Percentiles rank a stretch among this genome's conserved stretches.
Evolutionary conservation across 2,113 vertebrate genomes (phyloP).

Genomic region (Raja brachyura): DNA sequence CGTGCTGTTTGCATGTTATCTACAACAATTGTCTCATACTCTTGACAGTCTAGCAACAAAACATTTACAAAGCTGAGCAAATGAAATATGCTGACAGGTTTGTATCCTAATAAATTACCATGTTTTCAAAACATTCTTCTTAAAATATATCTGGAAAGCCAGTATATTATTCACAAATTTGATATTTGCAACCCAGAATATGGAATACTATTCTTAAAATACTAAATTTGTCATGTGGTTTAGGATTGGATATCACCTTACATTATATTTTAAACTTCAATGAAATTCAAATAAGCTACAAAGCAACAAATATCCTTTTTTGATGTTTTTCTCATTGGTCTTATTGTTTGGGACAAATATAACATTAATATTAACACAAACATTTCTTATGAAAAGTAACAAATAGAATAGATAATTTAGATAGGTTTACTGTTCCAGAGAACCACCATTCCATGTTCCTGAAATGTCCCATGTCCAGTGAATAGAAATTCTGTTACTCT

Average conservation of each 20-base stretch:
- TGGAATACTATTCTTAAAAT: not conserved
- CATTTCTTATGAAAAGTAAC: not conserved
- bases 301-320: not conserved
- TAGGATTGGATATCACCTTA: not conserved
- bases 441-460: not conserved
- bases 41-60: not conserved
- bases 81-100: constrained; percentile 6
- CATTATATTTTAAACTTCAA: not conserved
- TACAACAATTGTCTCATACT: not conserved
- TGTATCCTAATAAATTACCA: not conserved
- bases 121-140: not conserved
- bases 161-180: not conserved
- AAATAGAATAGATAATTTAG: not conserved
- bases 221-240: not conserved
- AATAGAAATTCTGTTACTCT: constrained; percentile 46
- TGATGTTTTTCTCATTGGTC: not conserved
- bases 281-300: not conserved
- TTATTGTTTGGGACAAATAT: not conserved
- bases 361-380: not conserved
- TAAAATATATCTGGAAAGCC: not conserved
- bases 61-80: not conserved
- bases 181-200: not conserved
- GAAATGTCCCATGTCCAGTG: not conserved
- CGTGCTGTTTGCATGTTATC: not conserved
- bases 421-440: not conserved